Conservation (phyloP, 2,888 invertebrate genomes). For the Polyommatus icarus region DNA sequence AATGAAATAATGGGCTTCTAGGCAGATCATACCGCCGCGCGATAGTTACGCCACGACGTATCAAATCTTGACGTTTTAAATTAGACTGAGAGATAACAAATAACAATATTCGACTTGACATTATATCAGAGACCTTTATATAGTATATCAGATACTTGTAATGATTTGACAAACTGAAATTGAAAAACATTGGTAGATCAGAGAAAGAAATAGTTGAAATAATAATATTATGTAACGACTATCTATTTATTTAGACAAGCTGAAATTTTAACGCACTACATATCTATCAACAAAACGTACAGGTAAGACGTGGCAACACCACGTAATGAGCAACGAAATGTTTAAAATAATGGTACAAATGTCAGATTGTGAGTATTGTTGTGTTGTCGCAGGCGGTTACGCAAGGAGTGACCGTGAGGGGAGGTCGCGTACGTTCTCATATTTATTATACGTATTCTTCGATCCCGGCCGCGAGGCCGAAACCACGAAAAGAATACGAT, state of each 20-base stretch:
- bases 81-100: background rate
- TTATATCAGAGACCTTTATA: no score
- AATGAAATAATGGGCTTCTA: background rate
- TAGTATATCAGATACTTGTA: background rate
- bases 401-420: constrained; percentile 74
- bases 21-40: background rate
- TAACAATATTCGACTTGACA: background rate
- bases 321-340: constrained; percentile 27
- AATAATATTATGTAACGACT: background rate
- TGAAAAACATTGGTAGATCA: background rate
- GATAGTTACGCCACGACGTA: background rate
- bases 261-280: background rate
- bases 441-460: constrained; percentile 79
- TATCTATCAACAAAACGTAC: background rate
- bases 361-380: constrained; percentile 53
- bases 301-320: no score
- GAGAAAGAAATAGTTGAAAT: background rate
- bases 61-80: background rate
- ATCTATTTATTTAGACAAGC: background rate
- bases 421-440: constrained; percentile 77
- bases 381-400: constrained; percentile 72
- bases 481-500: constrained; percentile 74
- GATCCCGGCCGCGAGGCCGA: constrained; percentile 69
- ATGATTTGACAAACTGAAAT: background rate
- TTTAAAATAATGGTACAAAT: constrained; percentile 41